phyloP scores from a whole-genome alignment of 2,888 invertebrate species.

The Mimachlamys varia region DNA sequence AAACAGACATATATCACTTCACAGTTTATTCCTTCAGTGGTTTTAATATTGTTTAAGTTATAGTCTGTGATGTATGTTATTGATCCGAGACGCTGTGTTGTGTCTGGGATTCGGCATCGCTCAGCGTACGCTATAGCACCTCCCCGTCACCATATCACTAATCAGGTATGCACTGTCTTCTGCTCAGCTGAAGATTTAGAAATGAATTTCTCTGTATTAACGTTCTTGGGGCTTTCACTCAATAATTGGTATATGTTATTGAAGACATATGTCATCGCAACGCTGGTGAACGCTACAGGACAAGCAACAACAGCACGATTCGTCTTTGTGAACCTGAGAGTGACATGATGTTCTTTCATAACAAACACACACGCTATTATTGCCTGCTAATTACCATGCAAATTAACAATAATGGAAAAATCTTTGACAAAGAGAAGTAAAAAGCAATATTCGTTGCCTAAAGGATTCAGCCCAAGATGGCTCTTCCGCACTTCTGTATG shows the following conservation, averaged over 20 bases:
- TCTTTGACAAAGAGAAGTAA: background rate
- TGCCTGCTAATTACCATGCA: background rate
- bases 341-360: background rate
- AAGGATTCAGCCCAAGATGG: background rate
- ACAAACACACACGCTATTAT: background rate
- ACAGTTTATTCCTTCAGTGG: background rate
- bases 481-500: background rate
- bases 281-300: background rate
- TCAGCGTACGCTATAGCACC: background rate
- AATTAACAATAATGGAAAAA: background rate
- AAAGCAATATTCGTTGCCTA: background rate
- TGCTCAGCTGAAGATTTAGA: slow-evolving; percentile 2
- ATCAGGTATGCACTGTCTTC: slow-evolving; percentile 11
- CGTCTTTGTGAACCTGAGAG: background rate
- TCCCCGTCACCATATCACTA: background rate
- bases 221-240: background rate
- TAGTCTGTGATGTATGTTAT: background rate
- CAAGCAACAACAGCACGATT: background rate
- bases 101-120: background rate
- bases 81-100: background rate
- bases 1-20: background rate
- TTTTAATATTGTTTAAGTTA: background rate
- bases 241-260: slow-evolving; percentile 10
- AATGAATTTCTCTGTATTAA: slow-evolving; percentile 18
- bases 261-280: background rate